Percentiles rank a stretch among this genome's conserved stretches.
Conservation (phyloP, 2,888 invertebrate species). For the Conomelus anceps region DNA sequence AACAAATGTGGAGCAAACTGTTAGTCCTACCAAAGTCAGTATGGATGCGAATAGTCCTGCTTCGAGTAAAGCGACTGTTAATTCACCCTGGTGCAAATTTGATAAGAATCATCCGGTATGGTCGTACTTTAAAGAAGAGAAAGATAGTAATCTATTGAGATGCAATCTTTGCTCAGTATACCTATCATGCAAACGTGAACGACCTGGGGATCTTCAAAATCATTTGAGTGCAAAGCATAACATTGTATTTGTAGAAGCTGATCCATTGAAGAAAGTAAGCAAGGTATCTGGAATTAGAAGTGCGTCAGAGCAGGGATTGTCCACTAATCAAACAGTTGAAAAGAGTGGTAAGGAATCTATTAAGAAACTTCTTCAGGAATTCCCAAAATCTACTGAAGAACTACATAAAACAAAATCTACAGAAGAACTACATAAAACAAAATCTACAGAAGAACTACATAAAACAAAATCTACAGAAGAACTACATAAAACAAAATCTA, state of each 20-base stretch:
- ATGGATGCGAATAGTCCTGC: not conserved
- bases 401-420: not conserved
- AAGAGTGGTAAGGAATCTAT: not conserved
- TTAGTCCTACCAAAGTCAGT: not conserved
- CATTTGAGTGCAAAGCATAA: not conserved
- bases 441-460: not conserved
- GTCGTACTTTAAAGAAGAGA: not conserved
- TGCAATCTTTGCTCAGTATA: not conserved
- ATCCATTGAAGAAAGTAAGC: not conserved
- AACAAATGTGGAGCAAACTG: not conserved
- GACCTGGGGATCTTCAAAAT: not conserved
- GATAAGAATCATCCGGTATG: not conserved
- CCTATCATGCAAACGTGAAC: not conserved
- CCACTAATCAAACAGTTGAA: not conserved
- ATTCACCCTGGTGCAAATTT: not conserved
- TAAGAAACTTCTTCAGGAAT: not conserved
- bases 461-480: not conserved
- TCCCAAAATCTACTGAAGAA: not conserved
- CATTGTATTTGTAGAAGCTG: not conserved
- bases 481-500: too few relatives aligned
- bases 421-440: too few relatives aligned
- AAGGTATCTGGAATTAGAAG: not conserved
- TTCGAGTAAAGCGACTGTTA: not conserved
- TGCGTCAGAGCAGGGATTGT: not conserved
- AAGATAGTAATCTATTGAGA: not conserved